These are phyloP conservation scores for Hermaeophaga mercurialis DNA, from an alignment of 2,888 invertebrate genomes.

Conservation along the genomic window DNA sequence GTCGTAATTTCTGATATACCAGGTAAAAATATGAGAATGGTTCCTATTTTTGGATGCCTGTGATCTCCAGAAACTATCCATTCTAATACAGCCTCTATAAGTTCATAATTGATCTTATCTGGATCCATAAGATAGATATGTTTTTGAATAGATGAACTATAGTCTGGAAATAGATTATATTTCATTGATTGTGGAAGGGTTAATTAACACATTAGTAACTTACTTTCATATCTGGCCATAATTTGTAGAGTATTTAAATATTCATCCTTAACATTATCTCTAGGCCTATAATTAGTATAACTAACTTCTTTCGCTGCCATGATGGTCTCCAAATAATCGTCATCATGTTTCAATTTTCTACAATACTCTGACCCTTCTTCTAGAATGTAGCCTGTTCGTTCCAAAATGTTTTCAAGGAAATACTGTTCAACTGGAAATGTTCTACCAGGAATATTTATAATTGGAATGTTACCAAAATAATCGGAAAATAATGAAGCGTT, in stretches of 20 bases:
- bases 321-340: conserved; percentile 67
- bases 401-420: conserved; percentile 82
- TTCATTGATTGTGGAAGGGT: no score
- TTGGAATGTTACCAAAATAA: conserved; percentile 81
- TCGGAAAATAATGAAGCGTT: conserved; percentile 83
- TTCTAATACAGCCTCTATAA: conserved; percentile 72
- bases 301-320: conserved; percentile 60
- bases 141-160: conserved; percentile 69
- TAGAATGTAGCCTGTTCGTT: conserved; percentile 64
- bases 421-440: conserved; percentile 84
- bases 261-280: conserved; percentile 70
- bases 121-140: conserved; percentile 77
- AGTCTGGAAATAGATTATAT: conserved; percentile 57
- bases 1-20: conserved; percentile 79
- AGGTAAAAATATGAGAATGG: conserved; percentile 80
- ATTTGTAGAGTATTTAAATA: conserved; percentile 71
- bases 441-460: conserved; percentile 81
- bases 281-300: conserved; percentile 59
- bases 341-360: conserved; percentile 61
- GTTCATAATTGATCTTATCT: conserved; percentile 77
- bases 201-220: conserved; percentile 14
- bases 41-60: conserved; percentile 70
- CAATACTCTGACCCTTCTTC: conserved; percentile 69
- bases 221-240: conserved; percentile 68
- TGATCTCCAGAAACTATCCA: conserved; percentile 76